Percentiles rank a stretch among this genome's conserved stretches.
Evolutionary conservation across 2,797 vertebrate genomes (phyloP).

Genomic region (Poeciliopsis presidionis): DNA sequence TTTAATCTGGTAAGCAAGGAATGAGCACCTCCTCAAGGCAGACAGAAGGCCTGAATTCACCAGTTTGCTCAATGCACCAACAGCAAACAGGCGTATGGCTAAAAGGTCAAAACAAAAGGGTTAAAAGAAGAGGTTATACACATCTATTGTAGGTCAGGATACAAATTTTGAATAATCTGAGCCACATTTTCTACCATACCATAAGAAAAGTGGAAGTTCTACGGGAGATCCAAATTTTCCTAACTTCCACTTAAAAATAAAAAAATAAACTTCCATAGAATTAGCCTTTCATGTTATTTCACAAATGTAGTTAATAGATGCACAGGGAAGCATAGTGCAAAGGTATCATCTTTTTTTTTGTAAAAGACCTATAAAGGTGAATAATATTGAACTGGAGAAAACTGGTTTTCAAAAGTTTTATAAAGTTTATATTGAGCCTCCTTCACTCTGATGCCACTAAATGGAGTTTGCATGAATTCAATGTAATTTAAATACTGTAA

Average conservation of each 20-base stretch:
- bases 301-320: neutral
- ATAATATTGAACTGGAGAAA: neutral
- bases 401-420: neutral
- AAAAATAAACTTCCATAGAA: constrained; percentile 21
- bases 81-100: constrained; percentile 41
- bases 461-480: neutral
- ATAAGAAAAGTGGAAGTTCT: constrained; percentile 64
- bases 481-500: neutral
- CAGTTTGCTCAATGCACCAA: constrained; percentile 42
- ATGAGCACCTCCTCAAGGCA: constrained; percentile 58
- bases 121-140: constrained; percentile 11
- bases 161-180: constrained; percentile 12
- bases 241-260: constrained; percentile 32
- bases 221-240: constrained; percentile 45
- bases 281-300: neutral
- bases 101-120: constrained; percentile 42
- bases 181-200: constrained; percentile 37
- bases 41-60: constrained; percentile 59
- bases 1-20: constrained; percentile 64
- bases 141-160: constrained; percentile 9
- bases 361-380: neutral
- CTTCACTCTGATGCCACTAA: neutral
- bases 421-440: neutral
- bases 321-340: neutral
- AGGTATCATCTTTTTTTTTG: neutral